phyloP scores from a whole-genome alignment of 2,113 vertebrate species.

The Lontra canadensis region DNA sequence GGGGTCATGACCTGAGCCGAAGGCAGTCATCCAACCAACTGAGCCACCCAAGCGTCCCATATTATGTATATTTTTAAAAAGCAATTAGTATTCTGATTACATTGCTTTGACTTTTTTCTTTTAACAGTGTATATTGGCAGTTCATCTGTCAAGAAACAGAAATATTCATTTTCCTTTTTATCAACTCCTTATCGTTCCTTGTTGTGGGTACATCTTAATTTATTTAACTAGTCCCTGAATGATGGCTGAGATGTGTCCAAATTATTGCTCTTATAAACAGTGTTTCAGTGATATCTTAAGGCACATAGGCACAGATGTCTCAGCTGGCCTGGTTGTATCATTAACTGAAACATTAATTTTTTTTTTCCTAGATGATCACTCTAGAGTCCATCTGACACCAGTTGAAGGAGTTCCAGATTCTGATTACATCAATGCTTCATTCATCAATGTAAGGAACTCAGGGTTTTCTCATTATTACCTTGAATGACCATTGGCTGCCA shows the following conservation, averaged over 20 bases:
- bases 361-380: constrained; percentile 93
- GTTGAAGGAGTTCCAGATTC: constrained; percentile 98
- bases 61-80: neutral
- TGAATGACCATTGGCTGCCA: neutral
- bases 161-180: constrained; percentile 38
- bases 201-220: neutral
- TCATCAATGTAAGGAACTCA: constrained; percentile 93
- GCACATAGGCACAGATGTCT: neutral
- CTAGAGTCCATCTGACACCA: constrained; percentile 94
- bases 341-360: constrained; percentile 43
- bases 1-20: no score
- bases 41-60: neutral
- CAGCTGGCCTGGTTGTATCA: neutral
- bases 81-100: neutral
- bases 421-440: constrained; percentile 98
- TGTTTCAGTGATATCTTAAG: neutral
- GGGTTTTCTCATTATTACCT: neutral
- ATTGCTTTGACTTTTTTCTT: neutral
- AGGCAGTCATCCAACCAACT: no score
- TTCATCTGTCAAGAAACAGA: neutral
- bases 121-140: neutral
- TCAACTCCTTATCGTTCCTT: constrained; percentile 1
- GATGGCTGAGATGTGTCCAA: neutral
- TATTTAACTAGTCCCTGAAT: constrained; percentile 3
- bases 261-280: constrained; percentile 25